Evolutionary conservation across 2,797 vertebrate genomes (phyloP).

Genomic region (Ataeniobius toweri): DNA sequence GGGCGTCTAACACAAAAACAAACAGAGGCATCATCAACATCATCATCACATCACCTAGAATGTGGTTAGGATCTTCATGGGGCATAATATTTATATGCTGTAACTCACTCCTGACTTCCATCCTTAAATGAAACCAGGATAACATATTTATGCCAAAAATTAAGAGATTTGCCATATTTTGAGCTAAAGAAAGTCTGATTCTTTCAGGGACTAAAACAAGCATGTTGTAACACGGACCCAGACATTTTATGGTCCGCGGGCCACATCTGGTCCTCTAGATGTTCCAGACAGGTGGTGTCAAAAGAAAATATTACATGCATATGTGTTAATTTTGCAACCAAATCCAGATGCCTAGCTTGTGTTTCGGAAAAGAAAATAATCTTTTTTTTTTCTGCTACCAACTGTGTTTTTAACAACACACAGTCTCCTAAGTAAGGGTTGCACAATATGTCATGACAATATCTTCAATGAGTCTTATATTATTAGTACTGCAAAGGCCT

Average conservation of each 20-base stretch:
- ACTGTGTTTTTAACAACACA: not conserved
- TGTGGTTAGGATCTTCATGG: slow-evolving; percentile 13
- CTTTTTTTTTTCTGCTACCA: no score
- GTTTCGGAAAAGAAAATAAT: not conserved
- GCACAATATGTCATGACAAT: no score
- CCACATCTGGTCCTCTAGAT: not conserved
- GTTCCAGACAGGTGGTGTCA: not conserved
- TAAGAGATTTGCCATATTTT: not conserved
- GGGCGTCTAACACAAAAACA: slow-evolving; percentile 78
- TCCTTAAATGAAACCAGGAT: not conserved
- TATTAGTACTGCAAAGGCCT: no score
- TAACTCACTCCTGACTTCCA: not conserved
- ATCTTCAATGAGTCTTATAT: no score
- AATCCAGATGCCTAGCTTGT: not conserved
- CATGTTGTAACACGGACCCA: not conserved
- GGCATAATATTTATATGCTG: not conserved
- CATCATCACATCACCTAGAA: slow-evolving; percentile 42
- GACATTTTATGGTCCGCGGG: not conserved
- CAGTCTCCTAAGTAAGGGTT: no score
- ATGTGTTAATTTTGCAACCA: not conserved
- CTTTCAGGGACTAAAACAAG: not conserved
- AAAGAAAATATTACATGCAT: not conserved
- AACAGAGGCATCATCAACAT: slow-evolving; percentile 45
- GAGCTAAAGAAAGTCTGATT: not conserved
- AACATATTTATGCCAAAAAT: not conserved